These are phyloP conservation scores for Chirona hameri DNA, from an alignment of 2,888 invertebrate species.

Conservation along the genomic window DNA sequence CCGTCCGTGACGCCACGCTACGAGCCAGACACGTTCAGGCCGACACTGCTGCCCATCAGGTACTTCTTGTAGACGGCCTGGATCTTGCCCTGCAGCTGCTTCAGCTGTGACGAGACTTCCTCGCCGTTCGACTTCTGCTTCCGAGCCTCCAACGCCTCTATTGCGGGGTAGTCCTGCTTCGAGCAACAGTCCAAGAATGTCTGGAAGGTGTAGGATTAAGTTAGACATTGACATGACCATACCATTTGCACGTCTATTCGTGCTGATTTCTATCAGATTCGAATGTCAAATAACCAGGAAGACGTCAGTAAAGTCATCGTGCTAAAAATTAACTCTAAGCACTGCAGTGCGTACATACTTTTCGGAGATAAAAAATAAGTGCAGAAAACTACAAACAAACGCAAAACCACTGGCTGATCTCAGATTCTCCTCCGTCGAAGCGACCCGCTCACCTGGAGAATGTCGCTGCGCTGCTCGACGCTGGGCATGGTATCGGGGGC, in stretches of 20 bases:
- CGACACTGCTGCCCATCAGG: constrained; percentile 13
- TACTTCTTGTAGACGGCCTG: constrained; percentile 24
- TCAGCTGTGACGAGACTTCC: background rate
- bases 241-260: no score
- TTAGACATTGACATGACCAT: no score
- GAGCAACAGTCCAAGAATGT: constrained; percentile 7
- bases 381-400: no score
- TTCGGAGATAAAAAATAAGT: no score
- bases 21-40: background rate
- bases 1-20: background rate
- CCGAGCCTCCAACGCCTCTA: background rate
- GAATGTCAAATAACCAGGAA: no score
- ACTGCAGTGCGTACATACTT: no score
- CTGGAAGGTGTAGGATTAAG: background rate
- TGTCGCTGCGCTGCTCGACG: background rate
- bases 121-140: background rate
- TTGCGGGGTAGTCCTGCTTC: background rate
- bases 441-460: background rate
- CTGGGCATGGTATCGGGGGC: background rate
- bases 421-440: no score
- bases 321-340: no score
- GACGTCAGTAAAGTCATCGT: no score
- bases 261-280: no score
- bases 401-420: no score
- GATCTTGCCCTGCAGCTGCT: background rate